phyloP scores from a whole-genome alignment of 2,797 vertebrate species.

The Psittacula derbiana region DNA sequence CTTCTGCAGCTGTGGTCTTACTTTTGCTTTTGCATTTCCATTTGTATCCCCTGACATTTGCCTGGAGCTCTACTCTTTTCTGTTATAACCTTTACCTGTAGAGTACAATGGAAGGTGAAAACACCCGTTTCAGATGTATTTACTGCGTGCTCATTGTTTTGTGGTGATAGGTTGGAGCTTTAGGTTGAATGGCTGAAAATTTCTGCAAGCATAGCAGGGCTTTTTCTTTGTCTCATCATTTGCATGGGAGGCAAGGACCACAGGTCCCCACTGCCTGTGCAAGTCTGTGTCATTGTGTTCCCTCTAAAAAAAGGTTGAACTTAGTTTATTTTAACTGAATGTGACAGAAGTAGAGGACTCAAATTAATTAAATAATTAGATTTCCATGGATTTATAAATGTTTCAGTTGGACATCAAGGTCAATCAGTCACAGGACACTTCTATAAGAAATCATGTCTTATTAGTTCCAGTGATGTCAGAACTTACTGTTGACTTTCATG shows the following conservation, averaged over 20 bases:
- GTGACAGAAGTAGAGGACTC: not conserved
- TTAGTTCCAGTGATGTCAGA: constrained; percentile 18
- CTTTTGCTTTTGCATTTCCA: not conserved
- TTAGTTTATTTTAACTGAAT: not conserved
- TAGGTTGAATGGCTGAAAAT: not conserved
- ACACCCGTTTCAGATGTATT: not conserved
- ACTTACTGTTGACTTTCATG: not conserved
- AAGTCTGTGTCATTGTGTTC: not conserved
- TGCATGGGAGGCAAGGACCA: not conserved
- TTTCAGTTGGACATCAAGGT: constrained; percentile 14
- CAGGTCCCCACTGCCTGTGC: not conserved
- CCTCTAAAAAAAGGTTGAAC: not conserved
- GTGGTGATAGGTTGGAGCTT: not conserved
- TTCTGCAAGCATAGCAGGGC: not conserved
- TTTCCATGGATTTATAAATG: constrained; percentile 15
- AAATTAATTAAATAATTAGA: constrained; percentile 52
- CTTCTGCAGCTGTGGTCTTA: not conserved
- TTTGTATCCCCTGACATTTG: not conserved
- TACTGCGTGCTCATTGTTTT: not conserved
- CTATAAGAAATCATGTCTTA: not conserved
- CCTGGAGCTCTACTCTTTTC: not conserved
- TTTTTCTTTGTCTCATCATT: not conserved
- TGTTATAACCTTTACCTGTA: not conserved
- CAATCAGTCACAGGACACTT: not conserved
- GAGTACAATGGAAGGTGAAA: not conserved